A percentile compares a stretch with the other conserved stretches of the same genome.
Evolutionary conservation across 2,888 invertebrate genomes (phyloP).

Genomic region (Meta bourneti): DNA sequence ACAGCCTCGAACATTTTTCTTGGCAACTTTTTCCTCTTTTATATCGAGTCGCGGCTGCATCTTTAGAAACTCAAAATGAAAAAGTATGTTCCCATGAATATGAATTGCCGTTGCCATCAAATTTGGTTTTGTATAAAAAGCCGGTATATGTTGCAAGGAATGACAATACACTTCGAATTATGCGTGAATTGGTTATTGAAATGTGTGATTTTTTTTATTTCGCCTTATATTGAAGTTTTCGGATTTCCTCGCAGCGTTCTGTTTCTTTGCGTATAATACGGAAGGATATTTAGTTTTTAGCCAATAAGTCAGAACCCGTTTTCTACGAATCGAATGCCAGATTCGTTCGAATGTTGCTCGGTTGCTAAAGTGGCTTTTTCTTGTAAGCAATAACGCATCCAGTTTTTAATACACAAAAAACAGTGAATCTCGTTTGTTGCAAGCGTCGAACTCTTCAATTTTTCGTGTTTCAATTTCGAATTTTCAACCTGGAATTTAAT

Average conservation of each 20-base stretch:
- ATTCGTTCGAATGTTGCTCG: background rate
- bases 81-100: conserved; percentile 49
- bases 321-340: background rate
- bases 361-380: background rate
- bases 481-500: background rate
- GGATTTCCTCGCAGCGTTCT: background rate
- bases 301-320: background rate
- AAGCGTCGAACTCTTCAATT: background rate
- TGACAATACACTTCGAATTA: conserved; percentile 42
- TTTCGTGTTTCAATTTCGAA: background rate
- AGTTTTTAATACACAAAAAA: background rate
- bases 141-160: background rate
- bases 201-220: conserved; percentile 26
- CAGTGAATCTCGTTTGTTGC: background rate
- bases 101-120: conserved; percentile 24
- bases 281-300: conserved; percentile 12
- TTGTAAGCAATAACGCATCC: background rate
- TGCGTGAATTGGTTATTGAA: conserved; percentile 55
- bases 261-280: background rate
- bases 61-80: conserved; percentile 28
- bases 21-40: conserved; percentile 2
- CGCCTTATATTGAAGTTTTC: background rate
- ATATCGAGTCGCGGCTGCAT: background rate
- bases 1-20: conserved; percentile 13
- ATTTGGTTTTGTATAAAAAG: conserved; percentile 56